Conservation (phyloP, 2,797 vertebrate genomes). For the Acanthornis magna region DNA sequence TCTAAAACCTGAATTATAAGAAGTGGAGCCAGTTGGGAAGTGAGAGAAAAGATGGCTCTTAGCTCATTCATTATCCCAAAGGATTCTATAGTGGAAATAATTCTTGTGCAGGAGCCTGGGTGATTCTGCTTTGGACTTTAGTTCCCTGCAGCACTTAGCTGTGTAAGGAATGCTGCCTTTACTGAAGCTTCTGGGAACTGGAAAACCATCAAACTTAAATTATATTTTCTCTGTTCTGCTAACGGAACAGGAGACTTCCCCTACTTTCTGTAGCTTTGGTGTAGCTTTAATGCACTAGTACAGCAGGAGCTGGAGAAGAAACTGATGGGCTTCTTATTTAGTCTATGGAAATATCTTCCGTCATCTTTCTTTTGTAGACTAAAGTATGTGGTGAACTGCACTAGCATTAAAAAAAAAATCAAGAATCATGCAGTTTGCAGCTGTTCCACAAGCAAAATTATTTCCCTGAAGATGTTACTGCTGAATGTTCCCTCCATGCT, state of each 20-base stretch:
- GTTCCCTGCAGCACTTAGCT: background rate
- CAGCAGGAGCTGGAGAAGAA: background rate
- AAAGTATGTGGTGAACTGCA: background rate
- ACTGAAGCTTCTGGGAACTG: background rate
- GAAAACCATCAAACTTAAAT: background rate
- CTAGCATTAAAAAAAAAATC: background rate
- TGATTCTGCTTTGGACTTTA: background rate
- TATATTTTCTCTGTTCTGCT: background rate
- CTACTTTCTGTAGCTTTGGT: background rate
- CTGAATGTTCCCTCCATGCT: background rate
- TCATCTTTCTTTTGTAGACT: background rate
- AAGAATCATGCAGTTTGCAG: background rate
- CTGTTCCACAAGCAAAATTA: background rate
- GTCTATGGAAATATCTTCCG: background rate
- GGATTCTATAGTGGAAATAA: background rate
- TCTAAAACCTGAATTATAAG: background rate
- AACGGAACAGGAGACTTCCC: background rate
- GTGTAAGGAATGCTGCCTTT: background rate
- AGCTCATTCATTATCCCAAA: background rate
- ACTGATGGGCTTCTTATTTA: background rate
- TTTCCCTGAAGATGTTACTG: background rate
- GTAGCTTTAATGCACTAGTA: background rate
- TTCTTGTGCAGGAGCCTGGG: background rate
- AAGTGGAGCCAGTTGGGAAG: background rate
- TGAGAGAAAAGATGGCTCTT: background rate